phyloP scores from a whole-genome alignment of 2,888 invertebrate species.

The Agrilus mali region DNA sequence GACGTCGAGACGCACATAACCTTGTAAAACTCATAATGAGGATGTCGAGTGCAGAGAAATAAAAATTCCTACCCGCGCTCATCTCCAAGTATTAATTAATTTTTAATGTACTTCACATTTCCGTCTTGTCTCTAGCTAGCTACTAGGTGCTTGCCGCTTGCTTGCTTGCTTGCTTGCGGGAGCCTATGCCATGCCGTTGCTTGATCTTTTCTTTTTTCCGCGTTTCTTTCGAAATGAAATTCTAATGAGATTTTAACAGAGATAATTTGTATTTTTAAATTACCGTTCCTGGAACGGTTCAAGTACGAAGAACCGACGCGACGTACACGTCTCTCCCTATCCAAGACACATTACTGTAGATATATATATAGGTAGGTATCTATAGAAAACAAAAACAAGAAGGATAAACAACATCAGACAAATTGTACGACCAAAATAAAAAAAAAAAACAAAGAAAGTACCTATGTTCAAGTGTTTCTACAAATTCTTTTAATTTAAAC shows the following conservation, averaged over 20 bases:
- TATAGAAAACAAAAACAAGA: too few relatives aligned
- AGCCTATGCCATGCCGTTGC: too few relatives aligned
- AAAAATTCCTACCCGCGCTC: conserved; percentile 22
- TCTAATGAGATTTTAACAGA: conserved; percentile 49
- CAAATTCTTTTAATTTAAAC: too few relatives aligned
- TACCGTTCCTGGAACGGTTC: background rate
- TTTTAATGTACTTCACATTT: conserved; percentile 29
- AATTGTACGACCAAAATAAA: too few relatives aligned
- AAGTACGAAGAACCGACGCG: too few relatives aligned
- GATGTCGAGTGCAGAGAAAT: conserved; percentile 9
- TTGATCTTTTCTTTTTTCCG: conserved; percentile 29
- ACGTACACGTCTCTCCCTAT: too few relatives aligned
- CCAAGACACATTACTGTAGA: too few relatives aligned
- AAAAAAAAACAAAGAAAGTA: too few relatives aligned
- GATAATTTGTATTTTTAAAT: conserved; percentile 32
- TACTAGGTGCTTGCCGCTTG: conserved; percentile 7
- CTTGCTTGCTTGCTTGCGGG: conserved; percentile 13
- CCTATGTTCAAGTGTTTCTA: too few relatives aligned
- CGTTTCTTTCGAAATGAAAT: conserved; percentile 44
- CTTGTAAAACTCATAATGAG: conserved; percentile 8
- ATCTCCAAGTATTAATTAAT: conserved; percentile 27
- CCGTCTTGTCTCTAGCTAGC: conserved; percentile 25
- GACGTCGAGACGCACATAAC: conserved; percentile 1
- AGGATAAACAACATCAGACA: too few relatives aligned
- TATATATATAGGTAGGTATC: too few relatives aligned